Conservation (phyloP, 2,113 vertebrate species). For the Telmatochromis brichardi region DNA sequence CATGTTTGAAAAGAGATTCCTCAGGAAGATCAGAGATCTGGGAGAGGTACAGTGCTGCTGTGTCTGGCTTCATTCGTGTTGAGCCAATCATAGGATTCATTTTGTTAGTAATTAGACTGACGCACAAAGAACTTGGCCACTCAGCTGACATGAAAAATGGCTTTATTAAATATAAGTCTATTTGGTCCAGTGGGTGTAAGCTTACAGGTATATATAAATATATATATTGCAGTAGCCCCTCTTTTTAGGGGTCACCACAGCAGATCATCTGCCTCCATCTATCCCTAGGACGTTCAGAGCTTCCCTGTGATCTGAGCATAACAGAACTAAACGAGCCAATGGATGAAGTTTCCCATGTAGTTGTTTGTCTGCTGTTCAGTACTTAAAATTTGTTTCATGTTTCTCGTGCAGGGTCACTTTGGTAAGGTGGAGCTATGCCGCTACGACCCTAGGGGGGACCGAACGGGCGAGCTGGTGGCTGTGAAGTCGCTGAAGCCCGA, state of each 20-base stretch:
- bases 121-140: background rate
- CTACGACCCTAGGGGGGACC: constrained; percentile 91
- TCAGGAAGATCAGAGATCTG: constrained; percentile 84
- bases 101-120: background rate
- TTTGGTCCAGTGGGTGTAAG: background rate
- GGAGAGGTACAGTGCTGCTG: constrained; percentile 80
- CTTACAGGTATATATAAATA: background rate
- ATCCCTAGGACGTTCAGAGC: background rate
- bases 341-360: background rate
- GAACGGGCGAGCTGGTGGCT: constrained; percentile 91
- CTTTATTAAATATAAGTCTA: background rate
- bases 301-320: background rate
- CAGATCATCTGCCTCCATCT: background rate
- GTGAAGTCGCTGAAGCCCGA: constrained; percentile 97
- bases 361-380: background rate
- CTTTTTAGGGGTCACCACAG: background rate
- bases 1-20: constrained; percentile 89
- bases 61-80: background rate
- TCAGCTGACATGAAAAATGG: background rate
- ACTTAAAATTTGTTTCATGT: background rate
- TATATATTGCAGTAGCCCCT: background rate
- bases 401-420: constrained; percentile 83
- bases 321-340: background rate
- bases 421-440: constrained; percentile 95
- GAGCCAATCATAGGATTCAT: background rate